These are phyloP conservation scores for Spodoptera picta DNA, from an alignment of 2,888 invertebrate species.

Conservation along the genomic window DNA sequence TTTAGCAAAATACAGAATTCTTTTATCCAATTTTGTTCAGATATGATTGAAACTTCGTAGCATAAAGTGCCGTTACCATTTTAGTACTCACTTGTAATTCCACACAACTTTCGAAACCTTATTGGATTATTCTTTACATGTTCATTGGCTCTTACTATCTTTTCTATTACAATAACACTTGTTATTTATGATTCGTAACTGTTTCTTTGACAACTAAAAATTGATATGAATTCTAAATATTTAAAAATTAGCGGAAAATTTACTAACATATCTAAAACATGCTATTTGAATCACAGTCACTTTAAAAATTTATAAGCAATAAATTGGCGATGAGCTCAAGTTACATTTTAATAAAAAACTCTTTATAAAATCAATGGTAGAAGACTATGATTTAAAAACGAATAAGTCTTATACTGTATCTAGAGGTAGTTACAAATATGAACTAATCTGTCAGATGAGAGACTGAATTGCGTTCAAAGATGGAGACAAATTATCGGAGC, in stretches of 20 bases:
- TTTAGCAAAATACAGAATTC: slow-evolving; percentile 5
- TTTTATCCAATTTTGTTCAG: slow-evolving; percentile 4
- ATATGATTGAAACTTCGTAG: slow-evolving; percentile 9
- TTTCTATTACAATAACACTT: slow-evolving; percentile 12
- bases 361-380: not conserved
- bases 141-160: slow-evolving; percentile 12
- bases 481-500: slow-evolving; percentile 39
- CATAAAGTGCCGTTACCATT: slow-evolving; percentile 5
- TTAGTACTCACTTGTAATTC: slow-evolving; percentile 21
- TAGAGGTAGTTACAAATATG: slow-evolving; percentile 5
- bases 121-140: slow-evolving; percentile 17
- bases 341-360: slow-evolving; percentile 4
- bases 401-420: slow-evolving; percentile 2
- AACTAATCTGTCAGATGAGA: slow-evolving; percentile 8
- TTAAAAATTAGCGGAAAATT: too few relatives aligned
- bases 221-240: too few relatives aligned
- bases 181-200: not conserved
- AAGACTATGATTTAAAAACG: not conserved
- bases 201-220: too few relatives aligned
- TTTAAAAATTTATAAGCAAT: not conserved
- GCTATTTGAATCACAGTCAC: too few relatives aligned
- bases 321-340: not conserved
- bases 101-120: slow-evolving; percentile 22
- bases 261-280: too few relatives aligned
- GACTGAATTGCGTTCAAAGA: not conserved